Evolutionary conservation across 2,797 vertebrate genomes (phyloP).

Genomic region (Anas bernieri): DNA sequence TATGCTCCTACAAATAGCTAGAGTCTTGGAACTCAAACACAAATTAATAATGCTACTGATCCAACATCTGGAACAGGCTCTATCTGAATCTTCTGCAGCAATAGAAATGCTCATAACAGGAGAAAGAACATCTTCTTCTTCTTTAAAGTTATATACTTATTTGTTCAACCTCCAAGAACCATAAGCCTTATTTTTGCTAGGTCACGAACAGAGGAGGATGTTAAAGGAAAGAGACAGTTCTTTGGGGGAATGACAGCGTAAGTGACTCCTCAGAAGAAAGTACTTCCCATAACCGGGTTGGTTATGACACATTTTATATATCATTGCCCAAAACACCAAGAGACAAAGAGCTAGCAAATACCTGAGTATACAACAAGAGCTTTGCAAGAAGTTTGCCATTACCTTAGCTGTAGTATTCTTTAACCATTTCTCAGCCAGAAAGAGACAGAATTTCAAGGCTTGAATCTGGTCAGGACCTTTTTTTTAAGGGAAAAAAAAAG

Average conservation of each 20-base stretch:
- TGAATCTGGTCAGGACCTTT: constrained; percentile 89
- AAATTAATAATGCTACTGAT: background rate
- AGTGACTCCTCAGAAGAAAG: background rate
- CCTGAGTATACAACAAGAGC: background rate
- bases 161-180: background rate
- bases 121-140: background rate
- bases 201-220: background rate
- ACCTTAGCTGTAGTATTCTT: constrained; percentile 86
- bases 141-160: background rate
- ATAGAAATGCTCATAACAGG: background rate
- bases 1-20: background rate
- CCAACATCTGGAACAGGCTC: background rate
- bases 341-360: background rate
- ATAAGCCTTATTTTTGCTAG: background rate
- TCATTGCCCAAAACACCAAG: background rate
- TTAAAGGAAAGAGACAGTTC: background rate
- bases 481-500: background rate
- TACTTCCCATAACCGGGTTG: background rate
- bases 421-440: constrained; percentile 88
- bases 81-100: background rate
- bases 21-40: background rate
- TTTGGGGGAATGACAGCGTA: background rate
- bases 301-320: background rate
- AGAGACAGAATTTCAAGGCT: constrained; percentile 89
- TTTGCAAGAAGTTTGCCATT: background rate